Evolutionary conservation across 2,888 invertebrate genomes (phyloP), one percentile per base, ranked within the genome.

Genomic region (Apocheima hispidaria): DNA sequence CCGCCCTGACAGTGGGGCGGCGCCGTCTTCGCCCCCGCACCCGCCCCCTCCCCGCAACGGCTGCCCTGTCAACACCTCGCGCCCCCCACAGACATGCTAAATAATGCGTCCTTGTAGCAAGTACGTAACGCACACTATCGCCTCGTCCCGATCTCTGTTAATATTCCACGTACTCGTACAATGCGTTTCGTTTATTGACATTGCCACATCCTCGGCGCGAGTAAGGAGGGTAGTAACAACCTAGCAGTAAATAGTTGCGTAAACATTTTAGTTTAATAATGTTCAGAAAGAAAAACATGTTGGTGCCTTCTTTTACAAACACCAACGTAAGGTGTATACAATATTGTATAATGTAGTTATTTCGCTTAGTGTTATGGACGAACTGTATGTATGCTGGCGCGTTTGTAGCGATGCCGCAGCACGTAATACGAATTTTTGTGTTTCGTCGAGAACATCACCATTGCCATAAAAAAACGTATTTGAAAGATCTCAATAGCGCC

Each of bases 401-500:
- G 16, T 20, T 30, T 2, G 36, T 20, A 48, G 40, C 33, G 30
- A 23, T 30, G 40, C 46, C 35, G 30, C 26, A 33, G 21, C 41
- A 26, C n/a, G 14, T 46, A 40, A 14, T n/a, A 43, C 14, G 21
- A 12, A 18, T 16, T 30, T 44, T 57, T 43, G 40, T 55, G 48
- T 28, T 35, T 41, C 9, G 20, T 41, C 53, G 36, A 9, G 10
- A 36, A 49, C 18, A 49, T 49, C 21, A 73, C 71, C 74, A 75
- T 66, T 84, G 88, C 87, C 88, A 87, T 88, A 83, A 79, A 77
- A n/a, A 75, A 58, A 83, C 68, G 77, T 84, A 83, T 84, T 79
- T 82, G 78, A 81, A 72, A 88, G 90, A 90, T 90, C 90, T 90
- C 90, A 89, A 79, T 90, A 90, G 86, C 70, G 77, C 75, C 70